Evolutionary conservation across 2,113 vertebrate genomes (phyloP), one percentile per base, ranked within the genome.

Genomic region (Notothenia coriiceps): DNA sequence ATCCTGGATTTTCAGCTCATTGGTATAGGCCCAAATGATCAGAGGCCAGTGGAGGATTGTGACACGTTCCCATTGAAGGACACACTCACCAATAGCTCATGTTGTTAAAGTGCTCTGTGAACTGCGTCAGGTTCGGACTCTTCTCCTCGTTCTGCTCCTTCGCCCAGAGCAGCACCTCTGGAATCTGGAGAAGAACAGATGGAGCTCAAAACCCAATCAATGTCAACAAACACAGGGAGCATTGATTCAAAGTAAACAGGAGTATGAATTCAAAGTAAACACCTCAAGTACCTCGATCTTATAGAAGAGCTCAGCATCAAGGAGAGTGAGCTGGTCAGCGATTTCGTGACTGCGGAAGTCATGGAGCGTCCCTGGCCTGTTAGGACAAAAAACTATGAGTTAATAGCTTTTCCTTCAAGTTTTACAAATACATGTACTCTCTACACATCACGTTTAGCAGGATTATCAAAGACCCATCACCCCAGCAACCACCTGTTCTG

Each of bases 51-150:
- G 35, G 35, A 6, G 5, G 35, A 6, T 35, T 35, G 5, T 35
- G 35, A 35, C 25, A 25, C 25, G 25, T 35, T 35, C 6, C 33
- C 35, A 35, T 35, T 35, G 11, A n/a, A 15, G 8, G 2, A 29
- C 1, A 7, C 1, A 54, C 95, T 94, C 87, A 99, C 98, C 98
- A 99, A 90, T 99, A 99, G 90, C 98, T 99, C 98, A 99, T 99
- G 94, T 99, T 99, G 95, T 99, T 99, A 97, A 99, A 99, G 95
- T 99, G 98, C 96, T 99, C 98, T 13, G 98, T 99, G 94, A 99
- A 99, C 94, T 99, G 98, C 2, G 98, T 99, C 93, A 99, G 90
- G 89, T 99, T 99, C 9, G 97, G 98, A 91, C 98, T 99, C 90
- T 99, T 99, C 93, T 99, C 98, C 88, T 99, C 98, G 20, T 99